Evolutionary conservation across 2,888 invertebrate genomes (phyloP).

Genomic region (Limenitis camilla): DNA sequence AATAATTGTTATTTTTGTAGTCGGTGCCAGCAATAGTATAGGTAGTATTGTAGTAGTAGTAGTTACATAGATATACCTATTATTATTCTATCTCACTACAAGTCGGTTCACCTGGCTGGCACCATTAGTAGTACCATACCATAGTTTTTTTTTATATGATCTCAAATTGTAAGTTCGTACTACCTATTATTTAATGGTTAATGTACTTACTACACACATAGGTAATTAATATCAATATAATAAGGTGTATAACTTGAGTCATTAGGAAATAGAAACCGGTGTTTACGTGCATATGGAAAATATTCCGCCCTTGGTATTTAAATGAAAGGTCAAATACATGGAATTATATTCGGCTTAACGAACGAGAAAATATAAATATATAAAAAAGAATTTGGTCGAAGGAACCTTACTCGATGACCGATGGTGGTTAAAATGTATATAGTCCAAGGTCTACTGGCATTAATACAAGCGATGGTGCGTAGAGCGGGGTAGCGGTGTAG

Average conservation of each 20-base stretch:
- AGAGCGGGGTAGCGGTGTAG: constrained; percentile 8
- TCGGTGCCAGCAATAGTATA: too few species aligned
- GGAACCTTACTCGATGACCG: constrained; percentile 15
- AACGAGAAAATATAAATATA: not conserved
- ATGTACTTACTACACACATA: too few species aligned
- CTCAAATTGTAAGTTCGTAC: too few species aligned
- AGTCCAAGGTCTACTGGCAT: constrained; percentile 64
- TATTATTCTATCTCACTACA: too few species aligned
- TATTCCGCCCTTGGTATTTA: constrained; percentile 4
- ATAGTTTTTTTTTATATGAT: too few species aligned
- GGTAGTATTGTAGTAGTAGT: too few species aligned
- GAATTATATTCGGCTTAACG: not conserved
- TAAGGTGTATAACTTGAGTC: not conserved
- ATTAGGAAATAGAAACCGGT: not conserved
- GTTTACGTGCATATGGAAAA: not conserved
- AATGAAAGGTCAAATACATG: constrained; percentile 9
- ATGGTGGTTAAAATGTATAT: constrained; percentile 40
- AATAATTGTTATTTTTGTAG: too few species aligned
- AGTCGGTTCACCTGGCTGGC: too few species aligned
- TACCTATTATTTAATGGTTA: too few species aligned
- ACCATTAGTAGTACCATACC: too few species aligned
- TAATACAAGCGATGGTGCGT: constrained; percentile 65
- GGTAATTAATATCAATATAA: not conserved
- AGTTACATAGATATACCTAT: too few species aligned
- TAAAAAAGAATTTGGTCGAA: constrained; percentile 7